A percentile compares a stretch with the other conserved stretches of the same genome.
Evolutionary conservation across 2,888 invertebrate species (phyloP).

Genomic region (Cerceris rybyensis): DNA sequence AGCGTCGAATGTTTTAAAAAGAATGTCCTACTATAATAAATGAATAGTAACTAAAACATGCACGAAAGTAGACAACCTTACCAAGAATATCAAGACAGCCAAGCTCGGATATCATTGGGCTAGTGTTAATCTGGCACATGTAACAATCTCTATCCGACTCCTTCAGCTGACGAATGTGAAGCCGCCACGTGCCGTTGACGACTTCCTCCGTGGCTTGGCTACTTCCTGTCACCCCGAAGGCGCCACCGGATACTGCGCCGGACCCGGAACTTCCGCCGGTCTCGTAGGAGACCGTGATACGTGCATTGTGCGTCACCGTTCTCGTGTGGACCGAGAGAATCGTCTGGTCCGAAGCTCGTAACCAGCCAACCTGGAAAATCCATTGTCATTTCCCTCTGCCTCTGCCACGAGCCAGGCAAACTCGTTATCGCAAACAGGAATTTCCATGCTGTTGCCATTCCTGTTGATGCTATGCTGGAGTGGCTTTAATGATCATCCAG

Average conservation of each 20-base stretch:
- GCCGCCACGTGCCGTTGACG: constrained; percentile 92
- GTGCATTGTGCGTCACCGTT: constrained; percentile 92
- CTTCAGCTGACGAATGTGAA: constrained; percentile 91
- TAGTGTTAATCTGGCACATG: constrained; percentile 96
- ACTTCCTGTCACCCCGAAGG: constrained; percentile 91
- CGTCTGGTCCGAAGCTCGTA: constrained; percentile 95
- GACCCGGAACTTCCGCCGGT: constrained; percentile 80
- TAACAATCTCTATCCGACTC: constrained; percentile 94
- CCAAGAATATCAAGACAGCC: constrained; percentile 95
- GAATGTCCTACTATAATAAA: background rate
- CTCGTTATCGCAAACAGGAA: constrained; percentile 27
- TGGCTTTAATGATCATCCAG: constrained; percentile 17
- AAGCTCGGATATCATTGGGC: constrained; percentile 92
- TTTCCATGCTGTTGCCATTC: constrained; percentile 17
- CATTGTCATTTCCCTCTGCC: constrained; percentile 49
- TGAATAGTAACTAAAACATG: background rate
- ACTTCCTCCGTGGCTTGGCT: constrained; percentile 91
- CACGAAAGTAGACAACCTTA: constrained; percentile 81
- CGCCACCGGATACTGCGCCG: constrained; percentile 83
- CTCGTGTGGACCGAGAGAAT: constrained; percentile 92
- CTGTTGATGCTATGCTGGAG: background rate
- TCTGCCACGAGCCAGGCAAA: background rate
- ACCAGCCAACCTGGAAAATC: constrained; percentile 91
- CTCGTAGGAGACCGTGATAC: constrained; percentile 92
- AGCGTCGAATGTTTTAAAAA: too few species aligned